Base-by-base conservation (phyloP, 1,140 invertebrate genomes). In the Branchinecta lynchi region DNA sequence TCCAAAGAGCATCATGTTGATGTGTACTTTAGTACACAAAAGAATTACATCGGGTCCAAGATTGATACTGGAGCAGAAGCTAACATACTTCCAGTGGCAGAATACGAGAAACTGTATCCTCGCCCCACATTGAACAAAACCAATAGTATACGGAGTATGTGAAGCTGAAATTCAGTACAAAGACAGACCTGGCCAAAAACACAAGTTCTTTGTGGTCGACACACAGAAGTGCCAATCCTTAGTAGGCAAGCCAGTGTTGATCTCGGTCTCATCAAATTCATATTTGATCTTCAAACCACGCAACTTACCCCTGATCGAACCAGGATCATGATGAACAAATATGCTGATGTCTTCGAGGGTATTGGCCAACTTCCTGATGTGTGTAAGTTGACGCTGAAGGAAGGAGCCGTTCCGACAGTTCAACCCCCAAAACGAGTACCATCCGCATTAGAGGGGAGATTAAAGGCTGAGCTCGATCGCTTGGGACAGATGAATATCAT, bases 361-460 rank as follows among this genome's bases (percentile, higher is more conserved):
- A 44, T 8, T 21, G 66, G 21, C 8, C 66, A 66, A 8, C 66
- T 8, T 9, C 66, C 46, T 51, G 46, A n/a, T n/a, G 46, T 51
- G n/a, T 51, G 46, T 51, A 51, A 51, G 46, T 51, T 51, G 21
- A 65, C 71, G n/a, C 44, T 43, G 17, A 51, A n/a, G 43, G 71
- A 51, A 46, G 71, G 69, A 44, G 66, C 65, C 32, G 71, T 71
- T 65, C 77, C 75, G 66, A 76, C 76, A n/a, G n/a, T n/a, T n/a
- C n/a, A n/a, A n/a, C n/a, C n/a, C n/a, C n/a, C n/a, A n/a, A n/a
- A n/a, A n/a, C n/a, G n/a, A n/a, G n/a, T n/a, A n/a, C n/a, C n/a
- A n/a, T n/a, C n/a, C n/a, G n/a, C n/a, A n/a, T n/a, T n/a, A n/a
- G n/a, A n/a, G n/a, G n/a, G n/a, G n/a, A n/a, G n/a, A n/a, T n/a